phyloP scores from a whole-genome alignment of 2,888 invertebrate species.

The Axea sp. region DNA sequence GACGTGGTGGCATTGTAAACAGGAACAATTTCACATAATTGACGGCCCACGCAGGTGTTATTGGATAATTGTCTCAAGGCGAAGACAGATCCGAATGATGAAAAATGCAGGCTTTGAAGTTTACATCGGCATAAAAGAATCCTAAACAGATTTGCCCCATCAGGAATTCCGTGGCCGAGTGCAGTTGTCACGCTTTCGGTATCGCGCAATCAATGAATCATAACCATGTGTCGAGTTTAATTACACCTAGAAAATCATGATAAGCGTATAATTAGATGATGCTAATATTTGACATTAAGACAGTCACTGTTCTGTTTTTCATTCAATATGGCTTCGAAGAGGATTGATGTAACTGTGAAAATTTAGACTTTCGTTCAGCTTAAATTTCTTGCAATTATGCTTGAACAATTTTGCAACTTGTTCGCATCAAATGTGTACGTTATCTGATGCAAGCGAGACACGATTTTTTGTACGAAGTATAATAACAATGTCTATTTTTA shows the following conservation, averaged over 20 bases:
- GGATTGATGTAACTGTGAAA: too few relatives aligned
- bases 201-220: slow-evolving; percentile 5
- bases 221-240: slow-evolving; percentile 5
- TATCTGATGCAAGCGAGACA: too few relatives aligned
- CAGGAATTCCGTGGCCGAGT: background rate
- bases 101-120: slow-evolving; percentile 24
- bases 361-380: too few relatives aligned
- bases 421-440: too few relatives aligned
- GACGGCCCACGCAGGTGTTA: slow-evolving; percentile 70
- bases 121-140: background rate
- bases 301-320: slow-evolving; percentile 4
- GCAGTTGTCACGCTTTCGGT: slow-evolving; percentile 3
- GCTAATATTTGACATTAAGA: slow-evolving; percentile 4
- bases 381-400: too few relatives aligned
- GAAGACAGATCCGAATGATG: slow-evolving; percentile 47
- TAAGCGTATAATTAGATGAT: slow-evolving; percentile 17
- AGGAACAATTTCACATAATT: slow-evolving; percentile 74
- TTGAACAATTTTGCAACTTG: too few relatives aligned
- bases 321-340: too few relatives aligned
- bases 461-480: too few relatives aligned
- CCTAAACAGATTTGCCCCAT: background rate
- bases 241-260: slow-evolving; percentile 9
- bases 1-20: slow-evolving; percentile 16
- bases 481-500: too few relatives aligned
- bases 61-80: slow-evolving; percentile 72